A percentile compares a stretch with the other conserved stretches of the same genome.
Conservation (phyloP, 1,140 invertebrate species). For the Gerris buenoi region DNA sequence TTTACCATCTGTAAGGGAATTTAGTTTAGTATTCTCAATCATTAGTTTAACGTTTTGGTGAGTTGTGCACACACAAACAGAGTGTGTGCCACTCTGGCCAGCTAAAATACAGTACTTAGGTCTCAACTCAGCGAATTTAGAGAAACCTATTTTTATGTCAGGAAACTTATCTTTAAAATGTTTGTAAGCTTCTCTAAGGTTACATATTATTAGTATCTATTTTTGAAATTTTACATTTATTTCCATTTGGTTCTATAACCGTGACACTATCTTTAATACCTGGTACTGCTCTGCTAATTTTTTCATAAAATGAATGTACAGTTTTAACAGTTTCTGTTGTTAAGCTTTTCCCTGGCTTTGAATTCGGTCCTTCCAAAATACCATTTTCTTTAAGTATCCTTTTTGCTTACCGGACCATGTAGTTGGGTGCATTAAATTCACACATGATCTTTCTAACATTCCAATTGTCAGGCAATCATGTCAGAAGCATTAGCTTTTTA, state of each 20-base stretch:
- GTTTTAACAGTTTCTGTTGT: neutral
- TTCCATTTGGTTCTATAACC: neutral
- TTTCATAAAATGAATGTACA: neutral
- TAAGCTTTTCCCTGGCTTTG: neutral
- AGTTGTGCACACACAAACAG: constrained; percentile 20
- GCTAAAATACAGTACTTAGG: constrained; percentile 21
- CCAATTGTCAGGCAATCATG: neutral
- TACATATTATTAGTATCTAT: neutral
- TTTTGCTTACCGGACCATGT: neutral
- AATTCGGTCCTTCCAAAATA: neutral
- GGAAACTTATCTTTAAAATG: constrained; percentile 4
- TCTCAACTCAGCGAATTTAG: constrained; percentile 17
- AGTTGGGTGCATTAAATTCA: neutral
- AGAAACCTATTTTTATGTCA: constrained; percentile 19
- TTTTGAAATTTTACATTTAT: neutral
- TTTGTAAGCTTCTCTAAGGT: neutral
- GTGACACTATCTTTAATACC: neutral
- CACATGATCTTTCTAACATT: neutral
- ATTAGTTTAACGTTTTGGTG: constrained; percentile 23
- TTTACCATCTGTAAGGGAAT: too few relatives aligned
- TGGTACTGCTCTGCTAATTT: neutral
- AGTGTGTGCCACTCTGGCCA: constrained; percentile 17
- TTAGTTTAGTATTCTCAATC: constrained; percentile 9
- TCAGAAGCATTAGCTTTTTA: too few relatives aligned
- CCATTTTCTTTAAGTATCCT: neutral